Base-by-base conservation (phyloP, 2,888 invertebrate genomes). In the Mechanitis messenoides region DNA sequence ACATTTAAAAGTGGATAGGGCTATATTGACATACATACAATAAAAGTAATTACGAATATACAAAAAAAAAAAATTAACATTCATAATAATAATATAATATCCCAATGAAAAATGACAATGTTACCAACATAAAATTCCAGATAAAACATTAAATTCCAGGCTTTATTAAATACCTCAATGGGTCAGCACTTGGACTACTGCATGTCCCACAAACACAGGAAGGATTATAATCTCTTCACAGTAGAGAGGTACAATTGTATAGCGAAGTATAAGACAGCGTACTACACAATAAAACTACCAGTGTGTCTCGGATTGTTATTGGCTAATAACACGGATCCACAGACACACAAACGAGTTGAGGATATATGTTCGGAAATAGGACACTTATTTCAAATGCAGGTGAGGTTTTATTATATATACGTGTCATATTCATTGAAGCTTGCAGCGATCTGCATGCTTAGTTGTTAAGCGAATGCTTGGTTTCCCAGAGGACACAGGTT, bases 361-460 rank as follows among this genome's bases (percentile, higher is more conserved):
- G 93, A 93, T 0, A 95, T 98, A 67, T 89, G 97, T 6, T 79
- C 96, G 55, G 94, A 97, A 83, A 95, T 99, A 91, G 98, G 98
- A 28, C 93, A 95, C 69, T 94, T 97, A 69, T 98, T 94, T 80
- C 98, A 98, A 92, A 95, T 97, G 50, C 96, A 96, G 91, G 96
- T 94, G 74, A 84, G 83, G 53, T 20, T 33, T 3, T 5, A 35
- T 45, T 33, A 9, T 53, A 42, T 50, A 20, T 20, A 20, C 20
- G 20, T 20, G 20, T 20, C 20, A 20, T 20, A 20, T 20, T 20
- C 20, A 20, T 20, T 20, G 20, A 20, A 20, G 20, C 20, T 20
- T 20, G 20, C 20, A 20, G 20, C 20, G 20, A 20, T 20, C 20
- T 20, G 20, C 20, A 20, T 20, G 20, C 20, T 20, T 20, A 20